These are phyloP conservation scores for Clytia hemisphaerica DNA, from an alignment of 30 jellyfish, hydroid and myxozoan genomes.

Conservation along the genomic window DNA sequence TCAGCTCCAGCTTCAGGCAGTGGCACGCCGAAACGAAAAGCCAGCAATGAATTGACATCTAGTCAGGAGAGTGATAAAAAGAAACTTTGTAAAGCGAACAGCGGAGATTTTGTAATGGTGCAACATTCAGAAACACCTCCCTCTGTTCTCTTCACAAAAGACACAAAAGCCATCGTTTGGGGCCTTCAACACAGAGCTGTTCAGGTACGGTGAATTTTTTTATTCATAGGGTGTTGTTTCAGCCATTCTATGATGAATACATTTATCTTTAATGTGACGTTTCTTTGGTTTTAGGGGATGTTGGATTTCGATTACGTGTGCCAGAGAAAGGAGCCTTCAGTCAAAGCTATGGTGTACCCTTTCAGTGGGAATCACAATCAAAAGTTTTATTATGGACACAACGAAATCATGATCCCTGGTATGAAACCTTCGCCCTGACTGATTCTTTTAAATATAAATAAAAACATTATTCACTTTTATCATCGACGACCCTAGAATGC, in stretches of 20 bases:
- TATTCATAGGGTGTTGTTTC: background rate
- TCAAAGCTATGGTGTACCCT: conserved; percentile 92
- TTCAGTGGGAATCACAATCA: conserved; percentile 96
- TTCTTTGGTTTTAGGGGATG: conserved; percentile 71
- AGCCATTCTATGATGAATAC: background rate
- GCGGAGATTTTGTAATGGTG: conserved; percentile 35
- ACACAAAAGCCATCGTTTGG: conserved; percentile 91
- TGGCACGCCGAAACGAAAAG: background rate
- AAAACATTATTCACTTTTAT: too few relatives aligned
- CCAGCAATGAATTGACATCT: conserved; percentile 1
- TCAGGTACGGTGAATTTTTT: conserved; percentile 45
- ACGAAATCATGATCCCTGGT: conserved; percentile 98
- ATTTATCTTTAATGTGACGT: background rate
- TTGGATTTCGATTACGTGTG: conserved; percentile 96
- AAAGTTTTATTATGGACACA: conserved; percentile 92
- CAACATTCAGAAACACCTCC: background rate
- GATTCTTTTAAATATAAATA: too few relatives aligned
- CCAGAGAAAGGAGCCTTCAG: conserved; percentile 78
- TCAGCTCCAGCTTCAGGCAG: background rate
- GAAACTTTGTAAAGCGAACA: background rate
- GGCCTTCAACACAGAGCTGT: conserved; percentile 97
- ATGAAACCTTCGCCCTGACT: too few relatives aligned
- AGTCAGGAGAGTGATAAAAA: conserved; percentile 9
- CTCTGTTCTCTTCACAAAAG: conserved; percentile 26
- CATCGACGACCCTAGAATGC: too few relatives aligned